Percentiles rank a stretch among this genome's conserved stretches.
Conservation (phyloP, 2,888 invertebrate genomes). For the Elysia crispata region DNA sequence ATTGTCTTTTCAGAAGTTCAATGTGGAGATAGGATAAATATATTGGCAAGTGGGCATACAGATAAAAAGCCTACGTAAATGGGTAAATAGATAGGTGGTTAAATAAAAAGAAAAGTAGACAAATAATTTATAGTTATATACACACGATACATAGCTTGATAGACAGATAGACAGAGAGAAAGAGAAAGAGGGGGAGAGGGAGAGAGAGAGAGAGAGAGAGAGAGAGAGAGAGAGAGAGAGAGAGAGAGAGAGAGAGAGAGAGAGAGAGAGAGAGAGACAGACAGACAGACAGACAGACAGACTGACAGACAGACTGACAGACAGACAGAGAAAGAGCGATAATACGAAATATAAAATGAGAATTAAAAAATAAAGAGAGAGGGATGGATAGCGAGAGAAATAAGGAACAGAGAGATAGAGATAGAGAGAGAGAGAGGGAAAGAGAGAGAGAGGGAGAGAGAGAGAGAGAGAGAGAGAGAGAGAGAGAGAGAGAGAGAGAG, state of each 20-base stretch:
- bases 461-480: background rate
- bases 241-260: background rate
- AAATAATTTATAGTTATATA: background rate
- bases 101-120: background rate
- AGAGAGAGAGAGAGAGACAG: background rate
- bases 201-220: constrained; percentile 17
- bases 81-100: background rate
- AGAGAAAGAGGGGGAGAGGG: background rate
- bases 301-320: background rate
- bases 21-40: no score
- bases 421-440: background rate
- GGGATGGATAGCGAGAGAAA: background rate
- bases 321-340: background rate
- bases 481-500: background rate
- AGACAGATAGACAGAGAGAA: background rate
- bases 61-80: background rate
- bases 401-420: background rate
- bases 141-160: background rate
- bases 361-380: background rate
- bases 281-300: background rate
- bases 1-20: no score
- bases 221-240: constrained; percentile 3
- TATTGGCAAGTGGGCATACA: no score
- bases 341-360: background rate
- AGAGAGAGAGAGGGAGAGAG: background rate